Evolutionary conservation across 1,140 invertebrate genomes (phyloP).

Genomic region (Zaprionus gabonicus): DNA sequence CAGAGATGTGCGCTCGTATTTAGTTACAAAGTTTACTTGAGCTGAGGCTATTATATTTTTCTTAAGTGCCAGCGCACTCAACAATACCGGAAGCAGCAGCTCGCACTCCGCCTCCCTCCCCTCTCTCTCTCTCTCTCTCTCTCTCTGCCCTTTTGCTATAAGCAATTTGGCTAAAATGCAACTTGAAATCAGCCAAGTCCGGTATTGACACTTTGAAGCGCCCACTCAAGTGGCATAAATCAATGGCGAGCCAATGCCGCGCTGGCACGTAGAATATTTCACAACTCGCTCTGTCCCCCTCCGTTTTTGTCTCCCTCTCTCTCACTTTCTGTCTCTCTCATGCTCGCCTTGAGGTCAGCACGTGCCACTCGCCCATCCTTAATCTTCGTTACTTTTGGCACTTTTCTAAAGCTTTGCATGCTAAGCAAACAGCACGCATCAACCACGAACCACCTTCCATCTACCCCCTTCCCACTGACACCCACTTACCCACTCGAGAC

Average conservation of each 20-base stretch:
- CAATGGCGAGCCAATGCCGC: conserved; percentile 75
- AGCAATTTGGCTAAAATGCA: conserved; percentile 82
- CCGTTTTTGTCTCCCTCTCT: not conserved
- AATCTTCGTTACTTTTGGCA: conserved; percentile 80
- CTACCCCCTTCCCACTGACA: not conserved
- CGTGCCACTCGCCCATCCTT: conserved; percentile 77
- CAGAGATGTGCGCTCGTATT: conserved; percentile 52
- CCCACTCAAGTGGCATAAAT: conserved; percentile 78
- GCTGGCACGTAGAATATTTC: conserved; percentile 76
- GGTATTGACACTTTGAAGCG: conserved; percentile 80
- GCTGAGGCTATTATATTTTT: conserved; percentile 78
- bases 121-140: no score
- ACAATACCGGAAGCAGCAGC: conserved; percentile 72
- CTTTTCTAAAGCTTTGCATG: conserved; percentile 77
- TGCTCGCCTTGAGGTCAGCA: conserved; percentile 63
- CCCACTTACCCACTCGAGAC: conserved; percentile 2
- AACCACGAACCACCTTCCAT: conserved; percentile 17
- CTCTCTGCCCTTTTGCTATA: not conserved
- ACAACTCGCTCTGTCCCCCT: conserved; percentile 40
- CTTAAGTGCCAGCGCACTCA: conserved; percentile 79
- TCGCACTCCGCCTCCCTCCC: not conserved
- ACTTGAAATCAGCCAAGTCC: conserved; percentile 42
- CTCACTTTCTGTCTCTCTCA: not conserved
- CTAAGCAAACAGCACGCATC: conserved; percentile 62
- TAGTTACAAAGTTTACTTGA: conserved; percentile 81